These are phyloP conservation scores for Smittia aterrima DNA, from an alignment of 2,888 invertebrate genomes.

Conservation along the genomic window DNA sequence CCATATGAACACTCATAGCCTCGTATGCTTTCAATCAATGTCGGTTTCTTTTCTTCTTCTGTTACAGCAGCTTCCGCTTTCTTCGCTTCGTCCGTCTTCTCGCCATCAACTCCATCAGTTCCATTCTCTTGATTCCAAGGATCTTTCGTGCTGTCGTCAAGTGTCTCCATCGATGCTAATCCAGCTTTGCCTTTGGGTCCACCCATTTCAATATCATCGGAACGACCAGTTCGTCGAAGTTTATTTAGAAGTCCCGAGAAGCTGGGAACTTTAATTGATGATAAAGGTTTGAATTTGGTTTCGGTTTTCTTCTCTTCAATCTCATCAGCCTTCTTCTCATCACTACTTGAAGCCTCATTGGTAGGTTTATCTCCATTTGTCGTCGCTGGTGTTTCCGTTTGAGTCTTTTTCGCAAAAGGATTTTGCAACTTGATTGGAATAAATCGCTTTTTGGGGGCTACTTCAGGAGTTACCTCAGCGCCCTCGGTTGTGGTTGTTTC, in stretches of 20 bases:
- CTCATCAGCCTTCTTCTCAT: slow-evolving; percentile 27
- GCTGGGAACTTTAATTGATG: neutral
- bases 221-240: slow-evolving; percentile 17
- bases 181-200: slow-evolving; percentile 64
- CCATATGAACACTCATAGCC: slow-evolving; percentile 67
- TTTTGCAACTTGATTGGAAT: slow-evolving; percentile 55
- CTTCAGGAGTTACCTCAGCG: slow-evolving; percentile 63
- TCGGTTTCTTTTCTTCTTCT: slow-evolving; percentile 48
- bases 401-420: slow-evolving; percentile 56
- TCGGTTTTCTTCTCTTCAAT: slow-evolving; percentile 18
- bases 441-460: slow-evolving; percentile 46
- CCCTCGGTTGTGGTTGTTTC: slow-evolving; percentile 68
- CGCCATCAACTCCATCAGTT: slow-evolving; percentile 65
- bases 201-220: slow-evolving; percentile 58
- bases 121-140: slow-evolving; percentile 58
- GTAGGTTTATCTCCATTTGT: slow-evolving; percentile 45
- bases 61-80: slow-evolving; percentile 55
- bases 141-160: slow-evolving; percentile 69
- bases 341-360: slow-evolving; percentile 47
- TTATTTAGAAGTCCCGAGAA: neutral
- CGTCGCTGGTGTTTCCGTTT: slow-evolving; percentile 25
- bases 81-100: slow-evolving; percentile 59
- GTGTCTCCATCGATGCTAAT: slow-evolving; percentile 77
- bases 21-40: slow-evolving; percentile 45
- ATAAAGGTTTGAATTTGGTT: slow-evolving; percentile 12